Evolutionary conservation across 2,888 invertebrate species (phyloP).

Genomic region (Parasteatoda lunata): DNA sequence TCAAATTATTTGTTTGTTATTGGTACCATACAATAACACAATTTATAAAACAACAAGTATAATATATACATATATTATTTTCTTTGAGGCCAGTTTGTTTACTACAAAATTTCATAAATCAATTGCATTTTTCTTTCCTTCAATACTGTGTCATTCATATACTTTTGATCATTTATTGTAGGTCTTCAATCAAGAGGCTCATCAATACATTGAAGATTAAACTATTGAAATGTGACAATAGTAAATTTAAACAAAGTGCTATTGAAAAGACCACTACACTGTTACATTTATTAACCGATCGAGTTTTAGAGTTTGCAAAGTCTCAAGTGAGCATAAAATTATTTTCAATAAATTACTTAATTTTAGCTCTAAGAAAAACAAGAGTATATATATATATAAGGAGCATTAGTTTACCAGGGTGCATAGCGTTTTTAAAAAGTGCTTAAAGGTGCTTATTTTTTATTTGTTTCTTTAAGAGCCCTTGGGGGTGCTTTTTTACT

Average conservation of each 20-base stretch:
- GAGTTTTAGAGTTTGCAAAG: slow-evolving; percentile 14
- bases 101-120: too few species aligned
- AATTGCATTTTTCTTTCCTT: too few species aligned
- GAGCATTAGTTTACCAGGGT: background rate
- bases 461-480: too few species aligned
- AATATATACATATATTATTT: too few species aligned
- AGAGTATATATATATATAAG: background rate
- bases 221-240: slow-evolving; percentile 40
- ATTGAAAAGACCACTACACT: slow-evolving; percentile 40
- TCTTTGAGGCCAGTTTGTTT: too few species aligned
- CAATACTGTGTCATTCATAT: too few species aligned
- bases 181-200: slow-evolving; percentile 46
- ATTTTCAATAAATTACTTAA: background rate
- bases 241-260: slow-evolving; percentile 33
- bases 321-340: slow-evolving; percentile 16
- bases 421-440: background rate
- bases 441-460: too few species aligned
- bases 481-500: too few species aligned
- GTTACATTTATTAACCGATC: slow-evolving; percentile 6
- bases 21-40: too few species aligned
- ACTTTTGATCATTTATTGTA: slow-evolving; percentile 11
- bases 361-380: background rate
- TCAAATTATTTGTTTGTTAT: too few species aligned
- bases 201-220: slow-evolving; percentile 55
- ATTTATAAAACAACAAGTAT: too few species aligned